Conservation (phyloP, 2,113 vertebrate species). For the Charina bottae region DNA sequence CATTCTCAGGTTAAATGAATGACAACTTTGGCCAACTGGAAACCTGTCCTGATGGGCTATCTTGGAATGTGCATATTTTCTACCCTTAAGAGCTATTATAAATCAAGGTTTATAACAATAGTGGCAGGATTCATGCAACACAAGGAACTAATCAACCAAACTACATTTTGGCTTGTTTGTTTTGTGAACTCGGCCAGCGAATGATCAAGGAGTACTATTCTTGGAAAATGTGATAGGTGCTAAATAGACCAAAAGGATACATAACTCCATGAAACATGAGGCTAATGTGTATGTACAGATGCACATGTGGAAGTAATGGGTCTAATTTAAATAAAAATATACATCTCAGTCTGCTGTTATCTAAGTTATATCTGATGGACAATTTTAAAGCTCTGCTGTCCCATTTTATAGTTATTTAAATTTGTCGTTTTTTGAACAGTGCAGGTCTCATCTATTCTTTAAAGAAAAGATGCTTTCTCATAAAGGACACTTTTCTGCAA, state of each 20-base stretch:
- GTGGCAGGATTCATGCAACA: neutral
- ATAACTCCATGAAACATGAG: neutral
- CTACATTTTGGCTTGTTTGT: neutral
- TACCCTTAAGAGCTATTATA: neutral
- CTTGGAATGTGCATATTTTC: neutral
- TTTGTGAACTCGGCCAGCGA: neutral
- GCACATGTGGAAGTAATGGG: neutral
- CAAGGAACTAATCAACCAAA: neutral
- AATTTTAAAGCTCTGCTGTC: neutral
- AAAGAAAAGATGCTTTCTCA: neutral
- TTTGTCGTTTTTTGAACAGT: neutral
- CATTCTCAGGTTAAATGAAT: neutral
- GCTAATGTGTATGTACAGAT: neutral
- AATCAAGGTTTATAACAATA: neutral
- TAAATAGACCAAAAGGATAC: neutral
- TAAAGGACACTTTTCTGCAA: neutral
- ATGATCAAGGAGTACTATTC: neutral
- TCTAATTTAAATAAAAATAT: neutral
- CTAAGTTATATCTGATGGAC: neutral
- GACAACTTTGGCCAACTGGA: neutral
- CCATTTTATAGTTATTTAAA: neutral
- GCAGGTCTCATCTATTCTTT: neutral
- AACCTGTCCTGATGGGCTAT: neutral
- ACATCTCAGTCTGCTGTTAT: neutral
- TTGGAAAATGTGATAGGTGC: neutral